Evolutionary conservation across 2,797 vertebrate genomes (phyloP).

Genomic region (Melanotaenia pygmaea): DNA sequence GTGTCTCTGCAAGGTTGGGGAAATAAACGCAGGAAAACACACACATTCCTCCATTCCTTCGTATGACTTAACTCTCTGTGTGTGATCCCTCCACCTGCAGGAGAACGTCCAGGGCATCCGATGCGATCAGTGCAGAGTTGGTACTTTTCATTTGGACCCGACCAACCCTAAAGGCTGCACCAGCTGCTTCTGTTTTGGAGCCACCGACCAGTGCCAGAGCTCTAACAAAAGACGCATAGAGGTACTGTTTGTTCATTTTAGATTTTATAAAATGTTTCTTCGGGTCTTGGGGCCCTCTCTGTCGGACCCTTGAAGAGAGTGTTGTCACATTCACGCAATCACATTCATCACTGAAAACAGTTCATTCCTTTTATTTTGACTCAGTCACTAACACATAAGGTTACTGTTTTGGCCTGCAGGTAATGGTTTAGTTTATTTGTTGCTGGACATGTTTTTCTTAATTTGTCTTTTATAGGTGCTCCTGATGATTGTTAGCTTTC

Average conservation of each 20-base stretch:
- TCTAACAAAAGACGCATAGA: conserved; percentile 84
- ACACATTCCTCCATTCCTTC: background rate
- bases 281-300: too few relatives aligned
- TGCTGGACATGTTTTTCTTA: too few relatives aligned
- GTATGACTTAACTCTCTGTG: background rate
- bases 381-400: too few relatives aligned
- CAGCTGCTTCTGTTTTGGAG: conserved; percentile 97
- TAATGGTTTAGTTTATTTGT: too few relatives aligned
- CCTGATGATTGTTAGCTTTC: too few relatives aligned
- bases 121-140: conserved; percentile 93
- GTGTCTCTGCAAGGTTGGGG: conserved; percentile 93
- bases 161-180: conserved; percentile 96
- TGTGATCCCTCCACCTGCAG: conserved; percentile 70
- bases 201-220: conserved; percentile 91
- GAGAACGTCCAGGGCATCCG: conserved; percentile 92
- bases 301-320: too few relatives aligned
- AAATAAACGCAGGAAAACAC: background rate
- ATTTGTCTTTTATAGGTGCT: too few relatives aligned
- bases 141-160: conserved; percentile 92
- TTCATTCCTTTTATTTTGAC: too few relatives aligned
- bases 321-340: too few relatives aligned
- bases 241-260: conserved; percentile 73
- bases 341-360: background rate
- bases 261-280: too few relatives aligned
- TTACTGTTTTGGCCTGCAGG: too few relatives aligned